These are phyloP conservation scores for Halesus radiatus DNA, from an alignment of 1,140 invertebrate species.

Conservation along the genomic window DNA sequence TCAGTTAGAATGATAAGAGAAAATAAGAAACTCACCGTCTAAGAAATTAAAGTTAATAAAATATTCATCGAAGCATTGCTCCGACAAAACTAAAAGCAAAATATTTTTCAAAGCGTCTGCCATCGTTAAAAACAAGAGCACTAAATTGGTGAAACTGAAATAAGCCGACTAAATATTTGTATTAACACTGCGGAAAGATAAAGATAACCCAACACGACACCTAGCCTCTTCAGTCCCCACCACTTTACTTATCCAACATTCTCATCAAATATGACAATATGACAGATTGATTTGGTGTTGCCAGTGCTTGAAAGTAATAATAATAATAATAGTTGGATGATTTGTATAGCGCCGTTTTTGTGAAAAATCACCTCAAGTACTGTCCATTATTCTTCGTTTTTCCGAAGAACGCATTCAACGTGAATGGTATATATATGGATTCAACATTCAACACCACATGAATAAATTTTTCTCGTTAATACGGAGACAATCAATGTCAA, in stretches of 20 bases:
- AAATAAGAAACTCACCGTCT: constrained; percentile 72
- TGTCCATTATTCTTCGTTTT: too few relatives aligned
- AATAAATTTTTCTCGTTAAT: too few relatives aligned
- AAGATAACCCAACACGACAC: constrained; percentile 7
- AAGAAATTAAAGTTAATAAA: constrained; percentile 82
- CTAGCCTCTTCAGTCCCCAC: background rate
- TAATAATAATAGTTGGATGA: too few relatives aligned
- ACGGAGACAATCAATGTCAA: too few relatives aligned
- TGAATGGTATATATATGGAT: too few relatives aligned
- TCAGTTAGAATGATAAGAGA: background rate
- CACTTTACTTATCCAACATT: background rate
- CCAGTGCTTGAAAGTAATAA: too few relatives aligned
- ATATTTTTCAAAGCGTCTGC: constrained; percentile 67
- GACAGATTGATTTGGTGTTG: too few relatives aligned
- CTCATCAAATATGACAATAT: too few relatives aligned
- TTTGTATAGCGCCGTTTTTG: too few relatives aligned
- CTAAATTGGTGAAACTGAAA: constrained; percentile 27
- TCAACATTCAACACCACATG: too few relatives aligned
- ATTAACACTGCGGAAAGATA: background rate
- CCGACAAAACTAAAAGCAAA: constrained; percentile 72
- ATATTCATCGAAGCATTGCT: constrained; percentile 82
- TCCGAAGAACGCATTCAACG: too few relatives aligned
- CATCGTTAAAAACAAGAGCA: constrained; percentile 60
- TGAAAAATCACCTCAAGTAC: too few relatives aligned
- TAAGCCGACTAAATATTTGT: background rate